phyloP scores from a whole-genome alignment of 2,888 invertebrate species.

The Lasioglossum pauxillum region DNA sequence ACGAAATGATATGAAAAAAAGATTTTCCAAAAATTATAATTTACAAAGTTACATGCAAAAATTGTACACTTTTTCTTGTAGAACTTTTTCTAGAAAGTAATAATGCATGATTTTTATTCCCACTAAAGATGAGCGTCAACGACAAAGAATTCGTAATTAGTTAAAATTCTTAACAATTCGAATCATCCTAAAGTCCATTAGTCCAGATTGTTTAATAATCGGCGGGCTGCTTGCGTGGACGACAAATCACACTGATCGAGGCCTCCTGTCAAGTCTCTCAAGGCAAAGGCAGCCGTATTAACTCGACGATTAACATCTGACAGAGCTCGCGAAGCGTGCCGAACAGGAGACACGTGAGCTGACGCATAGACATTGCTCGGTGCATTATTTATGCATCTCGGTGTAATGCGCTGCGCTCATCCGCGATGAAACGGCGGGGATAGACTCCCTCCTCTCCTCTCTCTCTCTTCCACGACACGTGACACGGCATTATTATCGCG shows the following conservation, averaged over 20 bases:
- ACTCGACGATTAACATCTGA: constrained; percentile 43
- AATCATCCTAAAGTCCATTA: not conserved
- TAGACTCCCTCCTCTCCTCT: not conserved
- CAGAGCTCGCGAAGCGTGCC: constrained; percentile 39
- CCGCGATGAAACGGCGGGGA: not conserved
- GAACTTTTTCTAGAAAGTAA: too few species aligned
- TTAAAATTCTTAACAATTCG: not conserved
- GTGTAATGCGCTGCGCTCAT: constrained; percentile 27
- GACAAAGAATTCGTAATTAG: not conserved
- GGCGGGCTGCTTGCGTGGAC: not conserved
- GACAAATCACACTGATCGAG: not conserved
- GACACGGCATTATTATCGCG: constrained; percentile 62
- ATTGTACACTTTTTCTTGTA: not conserved
- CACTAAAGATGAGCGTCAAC: not conserved
- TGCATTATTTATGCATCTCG: constrained; percentile 45
- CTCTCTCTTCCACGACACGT: constrained; percentile 10
- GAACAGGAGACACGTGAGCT: constrained; percentile 33
- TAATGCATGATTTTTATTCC: not conserved
- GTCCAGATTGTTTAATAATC: not conserved
- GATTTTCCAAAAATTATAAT: too few species aligned
- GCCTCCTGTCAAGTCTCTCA: not conserved
- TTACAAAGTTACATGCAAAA: too few species aligned
- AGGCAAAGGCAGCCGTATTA: not conserved
- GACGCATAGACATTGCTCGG: constrained; percentile 18
- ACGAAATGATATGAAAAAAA: too few species aligned